Evolutionary conservation across 2,888 invertebrate genomes (phyloP).

Genomic region (Ophion slaviceki): DNA sequence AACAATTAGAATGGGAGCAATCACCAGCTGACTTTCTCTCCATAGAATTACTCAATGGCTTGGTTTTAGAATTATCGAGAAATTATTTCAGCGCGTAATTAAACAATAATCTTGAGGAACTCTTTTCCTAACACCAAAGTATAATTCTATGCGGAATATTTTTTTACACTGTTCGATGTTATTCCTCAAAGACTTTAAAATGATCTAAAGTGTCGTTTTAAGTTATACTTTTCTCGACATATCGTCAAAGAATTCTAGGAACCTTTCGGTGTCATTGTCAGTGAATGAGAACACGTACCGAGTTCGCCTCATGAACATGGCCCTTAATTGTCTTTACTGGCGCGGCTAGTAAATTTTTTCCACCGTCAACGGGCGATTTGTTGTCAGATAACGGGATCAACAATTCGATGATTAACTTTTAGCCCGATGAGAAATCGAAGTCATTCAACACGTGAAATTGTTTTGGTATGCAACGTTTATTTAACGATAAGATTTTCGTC

Average conservation of each 20-base stretch:
- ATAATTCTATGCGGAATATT: not conserved
- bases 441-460: not conserved
- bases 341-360: not conserved
- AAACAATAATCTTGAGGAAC: not conserved
- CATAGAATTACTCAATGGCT: not conserved
- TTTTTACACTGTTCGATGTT: not conserved
- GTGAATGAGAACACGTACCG: not conserved
- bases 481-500: conserved; percentile 67
- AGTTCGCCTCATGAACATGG: not conserved
- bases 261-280: not conserved
- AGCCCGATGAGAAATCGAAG: not conserved
- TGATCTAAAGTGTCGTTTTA: not conserved
- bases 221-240: not conserved
- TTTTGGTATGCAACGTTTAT: conserved; percentile 74
- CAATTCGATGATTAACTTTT: not conserved
- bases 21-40: not conserved
- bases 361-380: not conserved
- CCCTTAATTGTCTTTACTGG: not conserved
- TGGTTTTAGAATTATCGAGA: not conserved
- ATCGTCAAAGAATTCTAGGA: not conserved
- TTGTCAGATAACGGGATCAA: not conserved
- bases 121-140: not conserved
- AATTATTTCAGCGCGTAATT: not conserved
- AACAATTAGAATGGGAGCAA: not conserved
- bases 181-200: not conserved